phyloP scores from a whole-genome alignment of 2,888 invertebrate genomes.

The Callinectes sapidus region DNA sequence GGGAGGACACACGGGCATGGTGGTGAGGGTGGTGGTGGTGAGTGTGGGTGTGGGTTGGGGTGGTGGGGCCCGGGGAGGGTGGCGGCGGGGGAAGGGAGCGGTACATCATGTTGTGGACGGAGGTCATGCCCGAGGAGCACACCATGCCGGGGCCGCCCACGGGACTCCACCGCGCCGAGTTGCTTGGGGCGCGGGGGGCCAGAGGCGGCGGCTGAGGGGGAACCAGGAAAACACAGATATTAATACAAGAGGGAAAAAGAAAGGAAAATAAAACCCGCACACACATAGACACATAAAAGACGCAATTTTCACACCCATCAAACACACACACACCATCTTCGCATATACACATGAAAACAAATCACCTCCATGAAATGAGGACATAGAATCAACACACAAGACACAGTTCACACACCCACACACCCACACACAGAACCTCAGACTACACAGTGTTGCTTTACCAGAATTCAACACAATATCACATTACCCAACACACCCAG shows the following conservation, averaged over 20 bases:
- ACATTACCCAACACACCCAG: background rate
- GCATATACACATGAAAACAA: slow-evolving; percentile 1
- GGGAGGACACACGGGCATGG: background rate
- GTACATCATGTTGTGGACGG: slow-evolving; percentile 71
- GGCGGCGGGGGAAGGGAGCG: slow-evolving; percentile 64
- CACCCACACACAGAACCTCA: background rate
- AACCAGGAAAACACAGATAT: background rate
- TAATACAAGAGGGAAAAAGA: background rate
- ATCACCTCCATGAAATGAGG: background rate
- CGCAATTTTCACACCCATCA: background rate
- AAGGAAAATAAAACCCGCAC: background rate
- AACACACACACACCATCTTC: background rate
- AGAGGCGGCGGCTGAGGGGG: slow-evolving; percentile 37
- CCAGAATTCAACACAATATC: background rate
- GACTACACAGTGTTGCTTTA: slow-evolving; percentile 5
- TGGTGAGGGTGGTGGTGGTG: background rate
- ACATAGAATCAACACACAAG: background rate
- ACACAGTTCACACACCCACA: background rate
- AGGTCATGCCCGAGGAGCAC: slow-evolving; percentile 62
- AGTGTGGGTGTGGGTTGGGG: slow-evolving; percentile 35
- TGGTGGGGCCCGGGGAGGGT: slow-evolving; percentile 34
- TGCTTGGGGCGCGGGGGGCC: slow-evolving; percentile 49
- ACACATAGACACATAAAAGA: background rate
- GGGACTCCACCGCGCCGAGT: slow-evolving; percentile 38
- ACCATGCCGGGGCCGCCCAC: slow-evolving; percentile 38